Evolutionary conservation across 2,797 vertebrate species (phyloP), one percentile per base, ranked within the genome.

Genomic region (Brachyalestes nurse): DNA sequence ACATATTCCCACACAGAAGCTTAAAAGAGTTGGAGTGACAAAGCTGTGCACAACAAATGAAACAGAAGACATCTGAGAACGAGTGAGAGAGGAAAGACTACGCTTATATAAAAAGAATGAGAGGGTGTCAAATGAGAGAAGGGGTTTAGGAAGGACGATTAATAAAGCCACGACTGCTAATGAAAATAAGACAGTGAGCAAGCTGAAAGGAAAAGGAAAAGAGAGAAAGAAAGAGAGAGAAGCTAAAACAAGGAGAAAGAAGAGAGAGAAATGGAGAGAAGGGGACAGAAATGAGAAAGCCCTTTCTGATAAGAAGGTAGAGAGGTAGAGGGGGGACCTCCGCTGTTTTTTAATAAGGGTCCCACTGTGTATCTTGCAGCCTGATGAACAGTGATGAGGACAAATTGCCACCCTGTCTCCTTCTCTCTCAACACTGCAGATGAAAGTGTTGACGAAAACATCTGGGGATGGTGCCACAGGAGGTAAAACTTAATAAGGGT

Each of bases 331-430:
- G 47, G 60, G 0, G 45, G 78, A 14, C 34, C 69, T 77, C 55
- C 2, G 16, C 83, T 84, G 83, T 64, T 81, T 84, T 80, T 74
- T 81, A 81, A 84, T 78, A 81, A 70, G 79, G 45, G 42, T 57
- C 45, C 40, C 64, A 74, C 17, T 49, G 75, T 77, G 78, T 42
- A 23, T 77, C 78, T 66, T 60, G 40, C 82, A 77, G 61, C 51
- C 67, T 77, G 69, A 70, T 51, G 34, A 81, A 73, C 78, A 77
- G 53, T 66, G 28, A 3, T 25, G 13, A 77, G 62, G 55, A 70
- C 47, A 71, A 71, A 71, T 45, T 51, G 14, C 45, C 47, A 28
- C 47, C 21, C 47, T 70, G 14, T 51, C 42, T 72, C 25, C 55
- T 23, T 34, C 47, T 71, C 42, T 13, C 16, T 51, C 75, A 34